Evolutionary conservation across 35 echinoderm and acorn worm genomes (phyloP).

Genomic region (Lytechinus variegatus): DNA sequence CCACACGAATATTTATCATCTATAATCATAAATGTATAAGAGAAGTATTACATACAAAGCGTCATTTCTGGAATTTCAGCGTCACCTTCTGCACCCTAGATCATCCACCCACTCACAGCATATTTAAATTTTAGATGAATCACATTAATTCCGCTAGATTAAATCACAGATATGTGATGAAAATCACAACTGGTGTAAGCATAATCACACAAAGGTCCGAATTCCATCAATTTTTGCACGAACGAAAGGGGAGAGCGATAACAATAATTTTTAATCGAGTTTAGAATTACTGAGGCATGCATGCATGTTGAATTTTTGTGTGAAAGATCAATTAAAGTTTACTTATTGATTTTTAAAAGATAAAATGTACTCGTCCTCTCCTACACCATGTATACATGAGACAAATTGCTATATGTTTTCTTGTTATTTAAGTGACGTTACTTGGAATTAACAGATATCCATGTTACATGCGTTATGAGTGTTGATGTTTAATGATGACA

Average conservation of each 20-base stretch:
- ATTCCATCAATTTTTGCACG: constrained; percentile 13
- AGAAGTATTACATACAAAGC: too few species aligned
- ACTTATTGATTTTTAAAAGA: background rate
- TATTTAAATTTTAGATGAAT: too few species aligned
- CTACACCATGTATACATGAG: too few species aligned
- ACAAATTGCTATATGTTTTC: too few species aligned
- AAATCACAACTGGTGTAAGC: constrained; percentile 11
- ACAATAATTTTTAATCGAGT: background rate
- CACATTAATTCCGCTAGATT: constrained; percentile 42
- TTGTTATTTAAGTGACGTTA: too few species aligned
- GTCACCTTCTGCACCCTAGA: background rate
- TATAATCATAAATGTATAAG: too few species aligned
- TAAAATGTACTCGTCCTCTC: too few species aligned
- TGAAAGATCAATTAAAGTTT: background rate
- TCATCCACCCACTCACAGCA: background rate
- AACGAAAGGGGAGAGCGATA: background rate
- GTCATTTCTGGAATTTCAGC: too few species aligned
- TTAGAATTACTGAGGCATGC: background rate
- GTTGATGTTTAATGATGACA: too few species aligned
- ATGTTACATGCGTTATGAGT: too few species aligned
- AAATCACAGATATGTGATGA: constrained; percentile 1
- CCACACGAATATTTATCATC: too few species aligned
- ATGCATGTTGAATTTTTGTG: background rate
- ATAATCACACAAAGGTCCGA: background rate
- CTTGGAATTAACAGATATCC: too few species aligned